Conservation (phyloP, 2,797 vertebrate species). For the Pelodytes ibericus region DNA sequence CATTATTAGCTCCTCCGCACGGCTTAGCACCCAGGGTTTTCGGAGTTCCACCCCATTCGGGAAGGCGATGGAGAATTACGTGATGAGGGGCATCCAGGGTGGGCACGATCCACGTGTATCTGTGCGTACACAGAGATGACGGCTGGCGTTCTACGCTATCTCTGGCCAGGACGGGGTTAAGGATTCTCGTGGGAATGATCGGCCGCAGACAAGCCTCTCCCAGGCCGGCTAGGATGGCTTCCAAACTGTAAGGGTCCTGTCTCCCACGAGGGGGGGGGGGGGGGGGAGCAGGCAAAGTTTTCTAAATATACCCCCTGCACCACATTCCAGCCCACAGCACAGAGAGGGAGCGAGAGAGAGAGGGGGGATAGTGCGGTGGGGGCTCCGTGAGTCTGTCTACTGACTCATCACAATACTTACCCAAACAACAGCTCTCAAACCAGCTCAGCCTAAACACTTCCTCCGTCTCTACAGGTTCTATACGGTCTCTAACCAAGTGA, state of each 20-base stretch:
- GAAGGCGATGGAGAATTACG: too few species aligned
- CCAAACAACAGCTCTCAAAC: constrained; percentile 7
- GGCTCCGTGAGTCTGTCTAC: background rate
- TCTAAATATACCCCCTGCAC: constrained; percentile 48
- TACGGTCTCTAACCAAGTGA: background rate
- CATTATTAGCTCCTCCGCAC: too few species aligned
- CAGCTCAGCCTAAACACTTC: background rate
- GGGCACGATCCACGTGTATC: too few species aligned
- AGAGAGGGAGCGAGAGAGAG: constrained; percentile 6
- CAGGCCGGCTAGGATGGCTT: constrained; percentile 31
- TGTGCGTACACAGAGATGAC: too few species aligned
- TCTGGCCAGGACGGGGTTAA: background rate
- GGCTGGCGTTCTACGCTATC: background rate
- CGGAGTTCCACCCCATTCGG: too few species aligned
- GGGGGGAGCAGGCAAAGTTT: constrained; percentile 31
- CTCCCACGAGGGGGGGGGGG: constrained; percentile 45
- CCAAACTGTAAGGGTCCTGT: constrained; percentile 36
- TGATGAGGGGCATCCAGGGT: too few species aligned
- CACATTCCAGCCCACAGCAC: constrained; percentile 42
- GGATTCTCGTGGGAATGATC: constrained; percentile 50
- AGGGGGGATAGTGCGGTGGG: constrained; percentile 6
- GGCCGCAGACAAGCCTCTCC: constrained; percentile 11
- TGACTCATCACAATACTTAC: constrained; percentile 34
- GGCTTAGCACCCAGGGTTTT: too few species aligned
- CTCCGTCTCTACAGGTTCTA: too few species aligned